Base-by-base conservation (phyloP, 2,113 vertebrate genomes). In the Chiloscyllium plagiosum region DNA sequence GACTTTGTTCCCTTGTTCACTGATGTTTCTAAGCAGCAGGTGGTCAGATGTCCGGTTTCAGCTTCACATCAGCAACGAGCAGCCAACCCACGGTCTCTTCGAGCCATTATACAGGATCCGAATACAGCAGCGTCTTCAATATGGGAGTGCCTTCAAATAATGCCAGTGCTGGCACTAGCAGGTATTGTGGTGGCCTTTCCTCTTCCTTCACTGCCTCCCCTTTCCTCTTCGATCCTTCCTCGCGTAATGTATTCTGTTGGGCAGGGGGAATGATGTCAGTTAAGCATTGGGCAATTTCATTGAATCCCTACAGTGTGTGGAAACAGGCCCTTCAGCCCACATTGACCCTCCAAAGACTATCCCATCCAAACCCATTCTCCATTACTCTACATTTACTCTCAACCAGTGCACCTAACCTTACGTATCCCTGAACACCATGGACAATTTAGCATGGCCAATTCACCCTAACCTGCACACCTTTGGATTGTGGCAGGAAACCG, bases 101-200 rank as follows among this genome's bases (percentile, higher is more conserved):
- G 56, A 66, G 56, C 61, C 89, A 92, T 2, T 92, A 65, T 33
- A 20, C 56, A 37, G 89, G 29, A 66, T 29, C 56, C 1, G 89
- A 92, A 4, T 92, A 92, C 17, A 92, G 56, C 56, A 92, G 89
- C 33, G 89, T 92, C 33, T 92, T 92, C 33, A 66, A 61, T 92
- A 92, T 92, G 19, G 89, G 89, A 92, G 89, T 92, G 89, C 56
- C 89, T 92, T 92, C 89, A 92, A 92, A 33, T 92, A 61, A 92
- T 92, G 89, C 89, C 56, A n/a, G 96, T 24, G 96, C 96, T 0
- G 96, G 96, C 20, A 80, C 68, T 52, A 66, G 96, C 97, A 97
- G 97, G 97, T 97, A 96, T 0, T 50, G 47, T 26, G 12, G 22
- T 0, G 24, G 1, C 10, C 2, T 50, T 6, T 50, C 86, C 17